Evolutionary conservation across 2,797 vertebrate genomes (phyloP).

Genomic region (Crenichthys baileyi): DNA sequence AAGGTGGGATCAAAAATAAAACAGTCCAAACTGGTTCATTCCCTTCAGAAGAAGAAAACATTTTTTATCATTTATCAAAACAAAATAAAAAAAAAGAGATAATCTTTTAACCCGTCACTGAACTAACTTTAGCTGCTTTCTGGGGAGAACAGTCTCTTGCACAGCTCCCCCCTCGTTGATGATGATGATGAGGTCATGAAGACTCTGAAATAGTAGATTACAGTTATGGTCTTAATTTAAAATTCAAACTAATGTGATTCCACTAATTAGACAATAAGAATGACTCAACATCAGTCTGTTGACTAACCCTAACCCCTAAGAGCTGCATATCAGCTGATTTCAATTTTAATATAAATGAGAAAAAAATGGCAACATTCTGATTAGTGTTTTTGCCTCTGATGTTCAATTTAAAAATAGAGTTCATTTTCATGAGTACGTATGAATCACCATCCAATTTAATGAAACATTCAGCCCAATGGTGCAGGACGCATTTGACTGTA

Average conservation of each 20-base stretch:
- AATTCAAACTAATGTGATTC: neutral
- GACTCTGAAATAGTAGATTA: neutral
- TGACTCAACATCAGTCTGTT: neutral
- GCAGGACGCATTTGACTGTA: conserved; percentile 23
- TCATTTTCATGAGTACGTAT: neutral
- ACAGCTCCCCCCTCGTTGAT: neutral
- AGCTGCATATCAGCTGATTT: neutral
- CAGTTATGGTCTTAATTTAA: neutral
- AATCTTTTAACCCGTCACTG: neutral
- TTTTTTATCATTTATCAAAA: neutral
- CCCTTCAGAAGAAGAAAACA: neutral
- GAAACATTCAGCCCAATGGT: conserved; percentile 2
- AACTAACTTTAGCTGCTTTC: neutral
- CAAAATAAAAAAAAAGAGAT: neutral
- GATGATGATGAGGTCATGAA: too few relatives aligned
- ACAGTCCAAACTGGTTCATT: neutral
- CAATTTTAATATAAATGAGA: neutral
- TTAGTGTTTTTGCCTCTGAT: neutral
- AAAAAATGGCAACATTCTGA: neutral
- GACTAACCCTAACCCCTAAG: neutral
- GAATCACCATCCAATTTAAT: neutral
- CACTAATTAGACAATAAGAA: neutral
- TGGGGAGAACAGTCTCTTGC: neutral
- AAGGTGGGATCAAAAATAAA: neutral
- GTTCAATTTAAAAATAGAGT: neutral